Evolutionary conservation across 2,797 vertebrate genomes (phyloP).

Genomic region (Setipinna tenuifilis): DNA sequence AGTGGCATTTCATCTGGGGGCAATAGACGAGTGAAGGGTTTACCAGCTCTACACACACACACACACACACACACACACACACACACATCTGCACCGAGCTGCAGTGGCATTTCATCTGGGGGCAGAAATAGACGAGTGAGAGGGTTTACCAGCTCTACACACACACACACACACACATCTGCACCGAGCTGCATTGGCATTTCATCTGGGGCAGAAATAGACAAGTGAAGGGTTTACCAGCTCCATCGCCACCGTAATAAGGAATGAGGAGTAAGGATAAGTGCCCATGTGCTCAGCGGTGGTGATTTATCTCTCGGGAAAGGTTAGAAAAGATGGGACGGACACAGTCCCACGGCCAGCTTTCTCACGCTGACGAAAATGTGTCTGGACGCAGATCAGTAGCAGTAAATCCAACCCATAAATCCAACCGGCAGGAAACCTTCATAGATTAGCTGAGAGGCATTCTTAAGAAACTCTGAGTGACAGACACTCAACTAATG

Average conservation of each 20-base stretch:
- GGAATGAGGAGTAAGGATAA: background rate
- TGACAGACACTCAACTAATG: background rate
- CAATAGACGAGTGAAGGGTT: background rate
- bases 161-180: too few relatives aligned
- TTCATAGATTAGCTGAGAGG: background rate
- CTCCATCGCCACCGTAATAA: background rate
- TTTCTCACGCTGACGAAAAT: background rate
- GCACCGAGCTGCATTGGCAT: background rate
- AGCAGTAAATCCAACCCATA: background rate
- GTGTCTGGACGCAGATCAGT: background rate
- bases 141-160: too few relatives aligned
- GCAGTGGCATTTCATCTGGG: too few relatives aligned
- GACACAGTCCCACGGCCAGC: background rate
- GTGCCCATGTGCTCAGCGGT: background rate
- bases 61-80: too few relatives aligned
- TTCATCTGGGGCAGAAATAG: background rate
- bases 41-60: too few relatives aligned
- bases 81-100: too few relatives aligned
- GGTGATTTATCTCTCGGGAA: background rate
- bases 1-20: background rate
- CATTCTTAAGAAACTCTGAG: background rate
- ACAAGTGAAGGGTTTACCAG: background rate
- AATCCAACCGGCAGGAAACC: background rate
- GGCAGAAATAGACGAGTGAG: too few relatives aligned
- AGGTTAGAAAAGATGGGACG: background rate